A percentile compares a stretch with the other conserved stretches of the same genome.
Evolutionary conservation across 2,797 vertebrate genomes (phyloP).

Genomic region (Platalea minor): DNA sequence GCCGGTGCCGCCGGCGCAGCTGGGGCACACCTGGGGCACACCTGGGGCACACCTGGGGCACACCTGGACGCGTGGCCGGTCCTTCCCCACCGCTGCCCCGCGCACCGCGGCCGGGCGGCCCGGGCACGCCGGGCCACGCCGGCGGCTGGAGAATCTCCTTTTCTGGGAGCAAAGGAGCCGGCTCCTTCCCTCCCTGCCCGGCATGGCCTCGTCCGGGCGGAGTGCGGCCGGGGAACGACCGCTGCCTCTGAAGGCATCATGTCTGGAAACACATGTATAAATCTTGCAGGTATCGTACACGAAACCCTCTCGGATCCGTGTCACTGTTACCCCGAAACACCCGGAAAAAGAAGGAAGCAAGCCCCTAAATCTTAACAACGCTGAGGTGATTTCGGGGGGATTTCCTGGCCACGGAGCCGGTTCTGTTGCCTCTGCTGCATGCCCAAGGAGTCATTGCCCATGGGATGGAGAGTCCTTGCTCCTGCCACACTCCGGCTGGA

Average conservation of each 20-base stretch:
- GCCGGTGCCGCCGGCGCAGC: neutral
- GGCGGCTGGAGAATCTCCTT: neutral
- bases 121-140: neutral
- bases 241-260: accelerated
- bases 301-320: neutral
- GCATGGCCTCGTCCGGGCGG: neutral
- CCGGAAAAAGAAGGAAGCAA: neutral
- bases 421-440: neutral
- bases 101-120: neutral
- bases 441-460: neutral
- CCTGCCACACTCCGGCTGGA: neutral
- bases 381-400: neutral
- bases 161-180: neutral
- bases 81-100: neutral
- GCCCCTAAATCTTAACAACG: too few species aligned
- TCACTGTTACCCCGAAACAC: neutral
- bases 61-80: neutral
- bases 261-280: neutral
- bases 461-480: neutral
- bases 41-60: neutral
- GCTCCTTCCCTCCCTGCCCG: neutral
- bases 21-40: too few species aligned
- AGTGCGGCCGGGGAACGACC: neutral
- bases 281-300: too few species aligned
- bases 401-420: neutral